Percentiles rank a stretch among this genome's conserved stretches.
phyloP scores from a whole-genome alignment of 2,888 invertebrate species.

The Drosophila nigritarsus region DNA sequence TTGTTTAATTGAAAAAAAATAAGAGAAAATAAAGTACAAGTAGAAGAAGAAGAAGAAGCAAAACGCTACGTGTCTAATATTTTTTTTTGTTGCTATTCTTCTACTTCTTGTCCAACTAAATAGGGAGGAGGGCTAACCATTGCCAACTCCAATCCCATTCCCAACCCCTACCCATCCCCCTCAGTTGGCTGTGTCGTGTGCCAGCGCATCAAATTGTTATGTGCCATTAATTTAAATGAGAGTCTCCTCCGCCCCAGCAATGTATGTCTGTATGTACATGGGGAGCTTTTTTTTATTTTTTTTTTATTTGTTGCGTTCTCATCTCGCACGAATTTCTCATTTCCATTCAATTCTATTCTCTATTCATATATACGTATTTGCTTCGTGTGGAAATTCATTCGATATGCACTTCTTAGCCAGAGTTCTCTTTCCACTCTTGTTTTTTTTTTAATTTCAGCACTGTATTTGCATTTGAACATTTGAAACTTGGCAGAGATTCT shows the following conservation, averaged over 20 bases:
- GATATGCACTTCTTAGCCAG: slow-evolving; percentile 25
- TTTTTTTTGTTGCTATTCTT: not conserved
- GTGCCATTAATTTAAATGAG: slow-evolving; percentile 73
- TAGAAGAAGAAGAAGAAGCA: not conserved
- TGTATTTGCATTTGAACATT: slow-evolving; percentile 16
- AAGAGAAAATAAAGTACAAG: slow-evolving; percentile 10
- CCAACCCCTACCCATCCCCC: not conserved
- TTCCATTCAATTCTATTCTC: slow-evolving; percentile 8
- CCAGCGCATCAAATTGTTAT: slow-evolving; percentile 68
- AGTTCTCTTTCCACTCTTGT: not conserved
- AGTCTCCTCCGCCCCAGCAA: slow-evolving; percentile 18
- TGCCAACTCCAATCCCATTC: not conserved
- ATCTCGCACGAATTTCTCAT: not conserved
- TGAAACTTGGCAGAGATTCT: not conserved
- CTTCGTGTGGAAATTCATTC: slow-evolving; percentile 40
- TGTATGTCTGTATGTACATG: not conserved
- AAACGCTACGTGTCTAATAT: slow-evolving; percentile 18
- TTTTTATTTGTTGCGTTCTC: not conserved
- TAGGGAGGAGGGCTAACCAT: not conserved
- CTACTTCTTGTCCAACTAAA: slow-evolving; percentile 1
- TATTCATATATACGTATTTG: slow-evolving; percentile 6
- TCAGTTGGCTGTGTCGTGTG: slow-evolving; percentile 14
- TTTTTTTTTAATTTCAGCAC: not conserved
- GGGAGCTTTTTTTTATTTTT: not conserved
- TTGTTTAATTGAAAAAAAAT: slow-evolving; percentile 74